Conservation (phyloP, 2,888 invertebrate genomes). For the Plebejus argus region DNA sequence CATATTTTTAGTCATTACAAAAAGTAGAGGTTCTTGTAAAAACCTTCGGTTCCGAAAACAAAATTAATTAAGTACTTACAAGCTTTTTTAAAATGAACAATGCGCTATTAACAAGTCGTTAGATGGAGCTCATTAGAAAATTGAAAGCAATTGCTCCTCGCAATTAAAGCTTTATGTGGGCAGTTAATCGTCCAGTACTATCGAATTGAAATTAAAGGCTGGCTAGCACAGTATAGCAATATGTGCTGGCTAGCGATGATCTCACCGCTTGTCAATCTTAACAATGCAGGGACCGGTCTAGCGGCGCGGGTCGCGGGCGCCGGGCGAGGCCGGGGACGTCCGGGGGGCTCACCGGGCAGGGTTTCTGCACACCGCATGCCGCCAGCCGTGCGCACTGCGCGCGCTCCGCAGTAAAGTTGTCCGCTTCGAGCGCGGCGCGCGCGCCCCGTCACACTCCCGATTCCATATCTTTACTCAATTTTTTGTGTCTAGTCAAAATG, state of each 20-base stretch:
- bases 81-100: background rate
- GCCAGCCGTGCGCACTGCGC: slow-evolving; percentile 60
- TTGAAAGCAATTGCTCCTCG: background rate
- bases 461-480: slow-evolving; percentile 56
- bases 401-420: slow-evolving; percentile 69
- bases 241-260: slow-evolving; percentile 64
- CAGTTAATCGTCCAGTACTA: slow-evolving; percentile 47
- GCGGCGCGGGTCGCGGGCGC: slow-evolving; percentile 34
- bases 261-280: slow-evolving; percentile 77
- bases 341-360: slow-evolving; percentile 64
- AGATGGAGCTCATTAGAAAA: slow-evolving; percentile 1
- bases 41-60: background rate
- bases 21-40: background rate
- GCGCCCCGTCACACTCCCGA: slow-evolving; percentile 57
- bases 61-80: background rate
- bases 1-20: background rate
- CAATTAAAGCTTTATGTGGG: slow-evolving; percentile 7
- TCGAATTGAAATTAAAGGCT: slow-evolving; percentile 61
- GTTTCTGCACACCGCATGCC: slow-evolving; percentile 63
- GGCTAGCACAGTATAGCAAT: too few relatives aligned
- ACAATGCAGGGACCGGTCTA: slow-evolving; percentile 78
- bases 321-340: slow-evolving; percentile 57
- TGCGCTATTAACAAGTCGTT: background rate
- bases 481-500: slow-evolving; percentile 61
- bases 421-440: slow-evolving; percentile 73